A percentile compares a stretch with the other conserved stretches of the same genome.
Evolutionary conservation across 2,888 invertebrate species (phyloP).

Genomic region (Gnatocerus cornutus): DNA sequence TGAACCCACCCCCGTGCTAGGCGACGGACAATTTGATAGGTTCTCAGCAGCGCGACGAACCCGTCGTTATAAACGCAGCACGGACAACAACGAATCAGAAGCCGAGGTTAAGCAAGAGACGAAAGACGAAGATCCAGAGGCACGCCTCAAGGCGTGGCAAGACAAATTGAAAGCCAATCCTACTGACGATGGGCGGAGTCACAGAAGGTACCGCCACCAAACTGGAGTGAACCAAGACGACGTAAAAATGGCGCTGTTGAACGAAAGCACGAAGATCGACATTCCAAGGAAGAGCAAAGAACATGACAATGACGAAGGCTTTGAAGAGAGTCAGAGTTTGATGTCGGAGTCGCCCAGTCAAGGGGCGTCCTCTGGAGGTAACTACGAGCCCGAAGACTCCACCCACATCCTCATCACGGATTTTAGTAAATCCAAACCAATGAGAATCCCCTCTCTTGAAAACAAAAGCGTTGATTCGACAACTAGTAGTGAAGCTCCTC

Average conservation of each 20-base stretch:
- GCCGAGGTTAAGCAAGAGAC: slow-evolving; percentile 63
- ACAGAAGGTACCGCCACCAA: slow-evolving; percentile 75
- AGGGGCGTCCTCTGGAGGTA: slow-evolving; percentile 84
- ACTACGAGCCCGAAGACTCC: slow-evolving; percentile 72
- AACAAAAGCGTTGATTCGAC: slow-evolving; percentile 71
- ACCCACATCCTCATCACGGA: slow-evolving; percentile 40
- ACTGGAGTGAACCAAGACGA: slow-evolving; percentile 83
- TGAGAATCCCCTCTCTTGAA: slow-evolving; percentile 64
- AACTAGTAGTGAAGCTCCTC: slow-evolving; percentile 68
- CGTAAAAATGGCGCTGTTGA: slow-evolving; percentile 78
- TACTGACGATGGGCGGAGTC: slow-evolving; percentile 63
- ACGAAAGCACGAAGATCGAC: slow-evolving; percentile 63
- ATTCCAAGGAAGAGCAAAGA: slow-evolving; percentile 71
- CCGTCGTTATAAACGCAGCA: slow-evolving; percentile 82
- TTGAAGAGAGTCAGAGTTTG: slow-evolving; percentile 91
- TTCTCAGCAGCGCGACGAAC: slow-evolving; percentile 88
- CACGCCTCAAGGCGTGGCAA: slow-evolving; percentile 80
- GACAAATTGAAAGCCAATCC: slow-evolving; percentile 75
- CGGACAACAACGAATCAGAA: slow-evolving; percentile 74
- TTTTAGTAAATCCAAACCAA: slow-evolving; percentile 59
- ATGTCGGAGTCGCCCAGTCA: slow-evolving; percentile 91
- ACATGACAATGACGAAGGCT: slow-evolving; percentile 91
- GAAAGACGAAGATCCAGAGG: slow-evolving; percentile 72
- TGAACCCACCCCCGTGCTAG: slow-evolving; percentile 74
- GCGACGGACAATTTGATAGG: slow-evolving; percentile 88